These are phyloP conservation scores for Caenorhabditis sp. DNA, from an alignment of 2,888 invertebrate species.

Conservation along the genomic window DNA sequence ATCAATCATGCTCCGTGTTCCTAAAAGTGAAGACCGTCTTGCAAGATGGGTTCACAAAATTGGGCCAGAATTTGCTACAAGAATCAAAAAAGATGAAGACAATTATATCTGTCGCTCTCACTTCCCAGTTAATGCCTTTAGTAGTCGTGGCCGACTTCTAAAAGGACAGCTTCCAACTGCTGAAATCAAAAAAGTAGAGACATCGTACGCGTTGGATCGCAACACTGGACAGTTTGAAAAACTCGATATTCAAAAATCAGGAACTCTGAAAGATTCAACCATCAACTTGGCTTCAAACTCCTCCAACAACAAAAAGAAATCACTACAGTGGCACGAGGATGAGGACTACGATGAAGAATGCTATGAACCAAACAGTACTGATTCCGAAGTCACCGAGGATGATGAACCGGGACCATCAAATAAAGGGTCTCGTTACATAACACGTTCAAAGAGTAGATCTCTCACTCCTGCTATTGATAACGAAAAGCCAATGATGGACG, in stretches of 20 bases:
- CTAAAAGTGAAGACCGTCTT: conserved; percentile 31
- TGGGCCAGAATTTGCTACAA: conserved; percentile 29
- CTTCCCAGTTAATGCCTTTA: conserved; percentile 36
- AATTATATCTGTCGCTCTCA: conserved; percentile 43
- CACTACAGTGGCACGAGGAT: background rate
- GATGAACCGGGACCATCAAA: background rate
- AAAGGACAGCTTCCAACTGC: conserved; percentile 35
- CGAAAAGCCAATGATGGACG: no score
- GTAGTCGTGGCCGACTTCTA: conserved; percentile 36
- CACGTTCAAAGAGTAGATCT: background rate
- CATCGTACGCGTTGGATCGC: conserved; percentile 8
- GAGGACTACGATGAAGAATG: background rate
- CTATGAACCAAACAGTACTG: background rate
- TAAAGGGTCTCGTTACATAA: background rate
- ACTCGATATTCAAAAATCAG: conserved; percentile 7
- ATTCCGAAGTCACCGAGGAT: background rate
- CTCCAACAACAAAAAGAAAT: background rate
- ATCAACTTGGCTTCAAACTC: conserved; percentile 12
- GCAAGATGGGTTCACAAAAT: conserved; percentile 36
- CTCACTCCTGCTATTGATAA: no score
- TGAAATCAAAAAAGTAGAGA: conserved; percentile 26
- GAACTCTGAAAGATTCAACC: conserved; percentile 6
- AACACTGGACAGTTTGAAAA: conserved; percentile 8
- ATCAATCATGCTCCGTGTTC: conserved; percentile 24
- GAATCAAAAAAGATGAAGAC: conserved; percentile 7